phyloP scores from a whole-genome alignment of 1,140 invertebrate species.

The Drosophila kurseongensis region DNA sequence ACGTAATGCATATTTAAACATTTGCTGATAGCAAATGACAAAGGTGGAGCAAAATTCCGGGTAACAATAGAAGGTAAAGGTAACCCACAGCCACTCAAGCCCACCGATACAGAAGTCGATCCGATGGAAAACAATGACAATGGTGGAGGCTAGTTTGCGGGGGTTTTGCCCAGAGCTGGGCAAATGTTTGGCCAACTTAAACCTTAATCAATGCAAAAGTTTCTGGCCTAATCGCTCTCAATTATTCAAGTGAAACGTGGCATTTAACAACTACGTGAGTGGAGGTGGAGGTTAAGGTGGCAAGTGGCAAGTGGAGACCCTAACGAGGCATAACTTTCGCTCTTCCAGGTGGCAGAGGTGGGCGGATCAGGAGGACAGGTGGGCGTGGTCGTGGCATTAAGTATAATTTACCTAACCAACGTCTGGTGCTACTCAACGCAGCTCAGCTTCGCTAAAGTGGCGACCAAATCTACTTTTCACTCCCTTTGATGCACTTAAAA shows the following conservation, averaged over 20 bases:
- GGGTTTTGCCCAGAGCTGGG: slow-evolving; percentile 36
- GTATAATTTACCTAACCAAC: slow-evolving; percentile 59
- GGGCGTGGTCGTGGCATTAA: slow-evolving; percentile 32
- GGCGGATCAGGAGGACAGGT: slow-evolving; percentile 10
- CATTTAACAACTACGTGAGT: slow-evolving; percentile 84
- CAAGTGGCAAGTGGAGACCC: slow-evolving; percentile 34
- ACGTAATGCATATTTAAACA: slow-evolving; percentile 83
- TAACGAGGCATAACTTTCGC: slow-evolving; percentile 81
- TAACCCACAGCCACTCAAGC: slow-evolving; percentile 2
- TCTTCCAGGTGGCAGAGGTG: slow-evolving; percentile 42
- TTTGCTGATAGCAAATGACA: slow-evolving; percentile 83
- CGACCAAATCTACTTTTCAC: slow-evolving; percentile 33
- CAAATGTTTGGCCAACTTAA: slow-evolving; percentile 82
- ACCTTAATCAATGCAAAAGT: slow-evolving; percentile 84
- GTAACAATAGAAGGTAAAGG: neutral
- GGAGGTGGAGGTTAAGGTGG: slow-evolving; percentile 12
- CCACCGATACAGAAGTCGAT: slow-evolving; percentile 14
- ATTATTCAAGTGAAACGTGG: slow-evolving; percentile 84
- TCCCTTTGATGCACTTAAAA: slow-evolving; percentile 9
- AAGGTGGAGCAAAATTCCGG: slow-evolving; percentile 47
- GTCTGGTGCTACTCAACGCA: slow-evolving; percentile 53
- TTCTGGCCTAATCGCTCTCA: slow-evolving; percentile 83
- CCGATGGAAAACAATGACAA: slow-evolving; percentile 60
- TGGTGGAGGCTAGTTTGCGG: slow-evolving; percentile 16
- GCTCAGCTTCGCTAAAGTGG: slow-evolving; percentile 5